Evolutionary conservation across 1,140 invertebrate species (phyloP).

Genomic region (Magallana ariakensis): DNA sequence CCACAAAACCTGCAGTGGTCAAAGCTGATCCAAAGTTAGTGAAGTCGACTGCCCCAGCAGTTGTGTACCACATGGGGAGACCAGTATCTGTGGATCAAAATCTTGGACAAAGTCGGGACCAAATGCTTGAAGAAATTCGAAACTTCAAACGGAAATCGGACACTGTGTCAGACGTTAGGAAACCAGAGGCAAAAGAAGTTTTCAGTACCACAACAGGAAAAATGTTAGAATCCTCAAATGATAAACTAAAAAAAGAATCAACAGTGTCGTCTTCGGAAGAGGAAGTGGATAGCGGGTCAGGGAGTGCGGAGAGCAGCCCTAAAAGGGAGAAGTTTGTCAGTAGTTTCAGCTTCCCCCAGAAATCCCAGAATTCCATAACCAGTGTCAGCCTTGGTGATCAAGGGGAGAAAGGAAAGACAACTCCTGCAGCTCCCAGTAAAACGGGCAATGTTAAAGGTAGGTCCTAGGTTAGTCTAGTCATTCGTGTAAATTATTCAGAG

Average conservation of each 20-base stretch:
- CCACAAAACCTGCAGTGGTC: constrained; percentile 5
- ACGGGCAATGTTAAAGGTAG: background rate
- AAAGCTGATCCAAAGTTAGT: background rate
- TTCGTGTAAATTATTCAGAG: too few species aligned
- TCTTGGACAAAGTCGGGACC: constrained; percentile 37
- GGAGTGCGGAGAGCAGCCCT: constrained; percentile 30
- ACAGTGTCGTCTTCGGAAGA: background rate
- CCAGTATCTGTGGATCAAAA: constrained; percentile 11
- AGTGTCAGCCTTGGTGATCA: constrained; percentile 9
- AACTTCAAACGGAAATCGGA: constrained; percentile 52
- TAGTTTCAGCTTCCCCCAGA: constrained; percentile 42
- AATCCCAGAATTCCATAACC: constrained; percentile 18
- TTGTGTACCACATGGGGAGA: constrained; percentile 10
- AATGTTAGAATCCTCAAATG: background rate
- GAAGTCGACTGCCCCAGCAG: background rate
- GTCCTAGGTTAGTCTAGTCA: too few species aligned
- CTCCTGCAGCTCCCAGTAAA: constrained; percentile 15
- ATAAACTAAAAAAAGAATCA: background rate
- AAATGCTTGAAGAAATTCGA: constrained; percentile 44
- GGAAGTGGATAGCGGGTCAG: constrained; percentile 39
- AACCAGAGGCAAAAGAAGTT: constrained; percentile 29
- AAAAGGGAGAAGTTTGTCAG: constrained; percentile 46
- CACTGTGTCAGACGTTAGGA: background rate
- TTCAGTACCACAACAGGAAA: constrained; percentile 21
- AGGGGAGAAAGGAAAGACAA: constrained; percentile 27